Conservation (phyloP, 2,113 vertebrate species). For the Zosterops lateralis region DNA sequence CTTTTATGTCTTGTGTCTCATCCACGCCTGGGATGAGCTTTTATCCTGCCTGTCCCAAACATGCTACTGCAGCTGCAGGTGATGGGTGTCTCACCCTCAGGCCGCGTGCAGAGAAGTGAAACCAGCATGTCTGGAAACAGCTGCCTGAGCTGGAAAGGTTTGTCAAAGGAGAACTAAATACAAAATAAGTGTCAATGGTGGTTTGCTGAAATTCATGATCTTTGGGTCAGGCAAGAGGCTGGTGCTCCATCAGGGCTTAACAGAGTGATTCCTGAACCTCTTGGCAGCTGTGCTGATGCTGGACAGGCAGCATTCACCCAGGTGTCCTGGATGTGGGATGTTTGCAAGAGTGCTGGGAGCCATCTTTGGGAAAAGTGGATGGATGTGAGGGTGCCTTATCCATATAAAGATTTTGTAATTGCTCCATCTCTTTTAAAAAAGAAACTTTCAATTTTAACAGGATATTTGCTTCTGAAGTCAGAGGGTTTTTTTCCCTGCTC, state of each 20-base stretch:
- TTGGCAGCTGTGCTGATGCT: rapidly evolving
- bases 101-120: background rate
- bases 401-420: background rate
- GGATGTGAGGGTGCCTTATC: background rate
- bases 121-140: background rate
- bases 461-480: background rate
- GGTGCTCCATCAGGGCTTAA: background rate
- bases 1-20: rapidly evolving
- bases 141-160: background rate
- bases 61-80: background rate
- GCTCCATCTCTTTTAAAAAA: background rate
- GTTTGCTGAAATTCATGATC: background rate
- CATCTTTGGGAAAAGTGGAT: background rate
- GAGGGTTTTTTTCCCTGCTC: background rate
- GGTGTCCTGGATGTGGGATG: background rate
- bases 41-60: rapidly evolving
- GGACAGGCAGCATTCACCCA: rapidly evolving
- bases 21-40: background rate
- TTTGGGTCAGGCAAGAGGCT: background rate
- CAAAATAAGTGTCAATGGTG: rapidly evolving
- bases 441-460: background rate
- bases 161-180: background rate
- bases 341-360: background rate
- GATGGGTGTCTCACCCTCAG: background rate
- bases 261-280: background rate